phyloP scores from a whole-genome alignment of 2,113 vertebrate genomes.

The Ciconia boyciana region DNA sequence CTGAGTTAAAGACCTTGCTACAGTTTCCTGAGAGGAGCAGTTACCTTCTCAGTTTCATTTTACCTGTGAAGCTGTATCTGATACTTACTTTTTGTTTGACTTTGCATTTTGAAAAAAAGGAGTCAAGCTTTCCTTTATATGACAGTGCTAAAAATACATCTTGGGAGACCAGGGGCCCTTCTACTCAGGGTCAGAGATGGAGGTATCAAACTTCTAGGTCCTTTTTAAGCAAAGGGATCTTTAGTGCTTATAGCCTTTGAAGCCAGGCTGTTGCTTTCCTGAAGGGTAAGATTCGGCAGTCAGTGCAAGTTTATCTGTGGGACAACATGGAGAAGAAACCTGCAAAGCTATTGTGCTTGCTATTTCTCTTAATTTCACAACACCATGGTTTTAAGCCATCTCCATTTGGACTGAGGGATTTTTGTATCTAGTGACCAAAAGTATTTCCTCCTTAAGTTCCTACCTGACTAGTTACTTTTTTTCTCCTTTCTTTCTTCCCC shows the following conservation, averaged over 20 bases:
- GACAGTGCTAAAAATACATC: background rate
- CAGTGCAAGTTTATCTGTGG: background rate
- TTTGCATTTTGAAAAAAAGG: background rate
- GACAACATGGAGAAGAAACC: background rate
- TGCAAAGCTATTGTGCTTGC: background rate
- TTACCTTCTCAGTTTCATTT: background rate
- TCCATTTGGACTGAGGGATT: background rate
- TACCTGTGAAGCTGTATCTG: background rate
- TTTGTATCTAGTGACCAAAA: background rate
- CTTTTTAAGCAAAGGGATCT: background rate
- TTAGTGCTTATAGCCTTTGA: background rate
- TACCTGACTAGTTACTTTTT: background rate
- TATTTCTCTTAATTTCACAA: background rate
- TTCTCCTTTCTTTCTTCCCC: background rate
- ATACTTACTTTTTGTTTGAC: background rate
- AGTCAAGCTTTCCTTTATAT: background rate
- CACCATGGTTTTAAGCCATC: background rate
- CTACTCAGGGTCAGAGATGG: background rate
- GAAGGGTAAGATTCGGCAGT: background rate
- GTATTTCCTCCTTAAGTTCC: background rate
- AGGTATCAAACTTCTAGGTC: constrained; percentile 7
- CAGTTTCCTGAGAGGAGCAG: background rate
- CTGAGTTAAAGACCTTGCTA: background rate
- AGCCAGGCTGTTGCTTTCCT: background rate
- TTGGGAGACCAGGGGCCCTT: background rate